These are phyloP conservation scores for Eudasyphora cyanicolor DNA, from an alignment of 2,888 invertebrate genomes.

Conservation along the genomic window DNA sequence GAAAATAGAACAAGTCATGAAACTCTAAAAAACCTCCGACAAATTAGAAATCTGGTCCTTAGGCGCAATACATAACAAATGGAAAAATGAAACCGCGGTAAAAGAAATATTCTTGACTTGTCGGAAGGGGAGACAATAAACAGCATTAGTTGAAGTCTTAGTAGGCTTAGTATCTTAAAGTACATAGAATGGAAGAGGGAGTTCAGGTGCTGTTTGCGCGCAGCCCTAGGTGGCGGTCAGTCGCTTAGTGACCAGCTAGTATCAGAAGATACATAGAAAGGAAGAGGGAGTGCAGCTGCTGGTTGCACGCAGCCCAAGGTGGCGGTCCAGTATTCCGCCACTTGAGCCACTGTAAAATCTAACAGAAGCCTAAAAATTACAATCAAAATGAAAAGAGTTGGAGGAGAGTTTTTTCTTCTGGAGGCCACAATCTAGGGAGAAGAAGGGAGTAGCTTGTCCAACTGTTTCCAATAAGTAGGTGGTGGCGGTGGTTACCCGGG, in stretches of 20 bases:
- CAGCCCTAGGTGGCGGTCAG: not conserved
- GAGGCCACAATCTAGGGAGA: not conserved
- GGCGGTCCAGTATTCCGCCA: not conserved
- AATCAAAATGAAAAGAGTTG: constrained; percentile 44
- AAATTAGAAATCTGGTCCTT: constrained; percentile 64
- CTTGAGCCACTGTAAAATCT: constrained; percentile 38
- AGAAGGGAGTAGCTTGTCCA: too few relatives aligned
- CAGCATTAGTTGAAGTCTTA: constrained; percentile 19
- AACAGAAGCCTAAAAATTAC: constrained; percentile 66
- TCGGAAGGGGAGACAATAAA: constrained; percentile 40
- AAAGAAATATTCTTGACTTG: too few relatives aligned
- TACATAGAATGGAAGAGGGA: not conserved
- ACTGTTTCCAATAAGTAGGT: constrained; percentile 65
- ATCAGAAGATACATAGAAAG: not conserved
- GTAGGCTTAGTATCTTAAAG: too few relatives aligned
- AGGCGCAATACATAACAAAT: constrained; percentile 48
- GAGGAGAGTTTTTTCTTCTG: constrained; percentile 27
- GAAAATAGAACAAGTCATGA: constrained; percentile 51
- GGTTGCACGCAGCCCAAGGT: constrained; percentile 37
- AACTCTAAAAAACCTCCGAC: constrained; percentile 64
- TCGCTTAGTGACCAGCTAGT: not conserved
- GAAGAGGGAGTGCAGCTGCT: constrained; percentile 39
- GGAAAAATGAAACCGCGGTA: constrained; percentile 39
- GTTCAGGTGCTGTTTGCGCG: constrained; percentile 33
- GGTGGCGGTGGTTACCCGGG: constrained; percentile 58